Conservation (phyloP, 2,888 invertebrate genomes). For the Xylocampa areola region DNA sequence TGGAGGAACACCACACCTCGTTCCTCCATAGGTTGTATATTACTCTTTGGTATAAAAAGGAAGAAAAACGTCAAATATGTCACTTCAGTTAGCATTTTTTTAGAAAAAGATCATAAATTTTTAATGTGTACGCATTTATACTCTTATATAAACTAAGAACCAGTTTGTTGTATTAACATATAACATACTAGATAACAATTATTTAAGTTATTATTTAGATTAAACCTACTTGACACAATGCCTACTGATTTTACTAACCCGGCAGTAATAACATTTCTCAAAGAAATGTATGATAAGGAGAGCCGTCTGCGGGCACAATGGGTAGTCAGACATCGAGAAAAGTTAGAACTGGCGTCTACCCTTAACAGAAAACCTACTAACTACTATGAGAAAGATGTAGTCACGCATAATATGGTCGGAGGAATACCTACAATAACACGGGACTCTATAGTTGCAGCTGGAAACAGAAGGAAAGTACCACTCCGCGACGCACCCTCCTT, state of each 20-base stretch:
- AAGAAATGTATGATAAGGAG: conserved; percentile 73
- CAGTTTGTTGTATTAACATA: too few species aligned
- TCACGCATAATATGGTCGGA: conserved; percentile 66
- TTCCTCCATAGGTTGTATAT: too few species aligned
- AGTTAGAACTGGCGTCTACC: conserved; percentile 68
- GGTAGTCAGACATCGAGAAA: conserved; percentile 65
- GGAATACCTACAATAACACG: conserved; percentile 69
- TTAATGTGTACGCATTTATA: too few species aligned
- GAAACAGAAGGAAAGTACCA: conserved; percentile 63
- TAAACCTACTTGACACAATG: conserved; percentile 57
- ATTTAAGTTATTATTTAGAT: too few species aligned
- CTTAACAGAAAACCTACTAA: conserved; percentile 68
- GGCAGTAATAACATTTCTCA: conserved; percentile 69
- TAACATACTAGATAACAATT: too few species aligned
- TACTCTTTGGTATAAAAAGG: too few species aligned
- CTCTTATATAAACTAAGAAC: too few species aligned
- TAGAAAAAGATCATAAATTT: too few species aligned
- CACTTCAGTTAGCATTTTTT: too few species aligned
- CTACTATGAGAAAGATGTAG: conserved; percentile 71
- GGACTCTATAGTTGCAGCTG: conserved; percentile 65
- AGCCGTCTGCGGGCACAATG: conserved; percentile 70
- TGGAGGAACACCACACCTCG: too few species aligned
- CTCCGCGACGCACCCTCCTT: conserved; percentile 66
- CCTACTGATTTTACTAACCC: conserved; percentile 72
- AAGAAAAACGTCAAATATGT: too few species aligned